phyloP scores from a whole-genome alignment of 2,113 vertebrate species.

The Lonchura striata region DNA sequence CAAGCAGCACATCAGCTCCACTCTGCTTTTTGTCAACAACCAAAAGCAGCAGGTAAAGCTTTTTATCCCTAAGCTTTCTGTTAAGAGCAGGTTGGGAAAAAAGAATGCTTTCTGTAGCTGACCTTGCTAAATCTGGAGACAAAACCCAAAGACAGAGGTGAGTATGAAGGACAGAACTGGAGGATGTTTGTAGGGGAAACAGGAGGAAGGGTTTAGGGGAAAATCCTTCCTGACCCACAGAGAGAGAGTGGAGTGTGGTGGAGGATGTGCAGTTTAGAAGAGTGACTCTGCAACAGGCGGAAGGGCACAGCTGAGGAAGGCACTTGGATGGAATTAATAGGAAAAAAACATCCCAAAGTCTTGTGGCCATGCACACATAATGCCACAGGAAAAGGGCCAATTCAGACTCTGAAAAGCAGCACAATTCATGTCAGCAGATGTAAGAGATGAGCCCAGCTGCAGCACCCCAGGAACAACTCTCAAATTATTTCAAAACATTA shows the following conservation, averaged over 20 bases:
- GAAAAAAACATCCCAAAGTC: neutral
- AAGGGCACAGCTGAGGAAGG: neutral
- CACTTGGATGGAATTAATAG: neutral
- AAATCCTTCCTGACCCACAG: neutral
- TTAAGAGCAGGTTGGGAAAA: neutral
- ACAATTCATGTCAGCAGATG: neutral
- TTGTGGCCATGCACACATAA: neutral
- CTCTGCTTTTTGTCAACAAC: neutral
- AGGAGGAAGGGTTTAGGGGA: neutral
- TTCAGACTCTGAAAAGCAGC: neutral
- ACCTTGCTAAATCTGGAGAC: neutral
- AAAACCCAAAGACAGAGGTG: neutral
- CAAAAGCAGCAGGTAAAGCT: neutral
- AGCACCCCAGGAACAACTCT: neutral
- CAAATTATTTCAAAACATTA: neutral
- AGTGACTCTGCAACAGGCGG: neutral
- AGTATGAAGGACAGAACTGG: neutral
- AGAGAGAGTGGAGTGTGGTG: neutral
- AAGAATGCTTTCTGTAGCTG: neutral
- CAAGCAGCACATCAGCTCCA: neutral
- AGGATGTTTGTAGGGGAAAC: neutral
- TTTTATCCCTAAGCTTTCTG: neutral
- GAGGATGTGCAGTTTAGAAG: neutral
- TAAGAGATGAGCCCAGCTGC: neutral
- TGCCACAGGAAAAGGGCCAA: neutral